Conservation (phyloP, 2,888 invertebrate genomes). For the Oscheius sp. region DNA sequence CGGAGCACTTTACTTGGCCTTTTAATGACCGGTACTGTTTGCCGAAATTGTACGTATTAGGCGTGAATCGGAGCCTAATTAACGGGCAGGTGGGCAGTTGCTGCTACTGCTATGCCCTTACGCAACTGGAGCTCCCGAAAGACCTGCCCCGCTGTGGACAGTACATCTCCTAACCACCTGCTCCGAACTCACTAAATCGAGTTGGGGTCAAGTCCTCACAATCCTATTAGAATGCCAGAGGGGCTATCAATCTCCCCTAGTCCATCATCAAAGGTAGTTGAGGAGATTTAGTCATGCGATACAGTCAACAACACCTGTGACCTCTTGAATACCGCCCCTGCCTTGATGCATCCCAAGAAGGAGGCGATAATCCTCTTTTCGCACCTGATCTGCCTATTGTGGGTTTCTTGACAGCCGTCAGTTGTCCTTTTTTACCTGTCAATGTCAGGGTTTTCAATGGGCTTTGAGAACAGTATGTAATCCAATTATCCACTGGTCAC, state of each 20-base stretch:
- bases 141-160: slow-evolving; percentile 28
- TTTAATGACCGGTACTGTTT: slow-evolving; percentile 23
- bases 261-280: not conserved
- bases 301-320: not conserved
- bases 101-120: slow-evolving; percentile 24
- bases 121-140: slow-evolving; percentile 32
- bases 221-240: slow-evolving; percentile 14
- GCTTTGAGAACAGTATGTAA: not conserved
- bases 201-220: slow-evolving; percentile 10
- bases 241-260: slow-evolving; percentile 7
- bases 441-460: not conserved
- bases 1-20: slow-evolving; percentile 11
- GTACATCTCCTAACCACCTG: slow-evolving; percentile 24
- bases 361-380: slow-evolving; percentile 14
- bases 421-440: not conserved
- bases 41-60: slow-evolving; percentile 26
- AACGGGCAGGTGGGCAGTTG: slow-evolving; percentile 31
- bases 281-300: not conserved
- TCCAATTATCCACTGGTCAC: slow-evolving; percentile 15
- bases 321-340: not conserved
- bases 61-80: slow-evolving; percentile 24
- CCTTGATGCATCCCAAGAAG: slow-evolving; percentile 7
- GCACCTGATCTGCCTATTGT: slow-evolving; percentile 5
- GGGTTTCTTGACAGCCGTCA: not conserved
- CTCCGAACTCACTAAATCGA: slow-evolving; percentile 3